These are phyloP conservation scores for Colletes latitarsis DNA, from an alignment of 1,140 invertebrate species.

Conservation along the genomic window DNA sequence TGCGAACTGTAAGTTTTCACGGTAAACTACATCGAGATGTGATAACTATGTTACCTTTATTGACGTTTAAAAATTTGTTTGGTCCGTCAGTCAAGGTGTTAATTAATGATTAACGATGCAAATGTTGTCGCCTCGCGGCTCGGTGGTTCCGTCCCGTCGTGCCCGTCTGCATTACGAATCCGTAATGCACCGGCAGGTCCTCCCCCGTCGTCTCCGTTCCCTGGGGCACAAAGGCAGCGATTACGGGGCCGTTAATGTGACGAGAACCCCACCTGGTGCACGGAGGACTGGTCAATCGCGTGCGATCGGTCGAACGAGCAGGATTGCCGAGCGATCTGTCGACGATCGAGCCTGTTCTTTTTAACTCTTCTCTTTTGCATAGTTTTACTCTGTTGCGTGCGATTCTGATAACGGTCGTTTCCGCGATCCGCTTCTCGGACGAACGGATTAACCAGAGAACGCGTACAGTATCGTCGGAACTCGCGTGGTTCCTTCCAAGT, in stretches of 20 bases:
- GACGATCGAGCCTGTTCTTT: not conserved
- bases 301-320: constrained; percentile 15
- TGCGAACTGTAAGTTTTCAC: too few relatives aligned
- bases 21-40: too few relatives aligned
- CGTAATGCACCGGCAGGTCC: not conserved
- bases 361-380: not conserved
- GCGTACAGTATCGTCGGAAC: not conserved
- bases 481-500: not conserved
- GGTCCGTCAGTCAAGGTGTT: not conserved
- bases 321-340: constrained; percentile 15
- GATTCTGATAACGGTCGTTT: not conserved
- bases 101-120: not conserved
- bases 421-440: not conserved
- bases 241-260: constrained; percentile 14
- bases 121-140: not conserved
- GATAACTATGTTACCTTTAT: too few relatives aligned
- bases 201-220: not conserved
- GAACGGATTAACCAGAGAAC: not conserved
- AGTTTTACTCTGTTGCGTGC: too few relatives aligned
- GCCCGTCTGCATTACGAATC: not conserved
- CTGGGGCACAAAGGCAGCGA: not conserved
- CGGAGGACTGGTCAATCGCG: constrained; percentile 31
- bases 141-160: too few relatives aligned
- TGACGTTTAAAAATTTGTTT: too few relatives aligned
- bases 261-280: constrained; percentile 11